These are phyloP conservation scores for Drosophila gunungcola DNA, from an alignment of 1,140 invertebrate genomes.

Conservation along the genomic window DNA sequence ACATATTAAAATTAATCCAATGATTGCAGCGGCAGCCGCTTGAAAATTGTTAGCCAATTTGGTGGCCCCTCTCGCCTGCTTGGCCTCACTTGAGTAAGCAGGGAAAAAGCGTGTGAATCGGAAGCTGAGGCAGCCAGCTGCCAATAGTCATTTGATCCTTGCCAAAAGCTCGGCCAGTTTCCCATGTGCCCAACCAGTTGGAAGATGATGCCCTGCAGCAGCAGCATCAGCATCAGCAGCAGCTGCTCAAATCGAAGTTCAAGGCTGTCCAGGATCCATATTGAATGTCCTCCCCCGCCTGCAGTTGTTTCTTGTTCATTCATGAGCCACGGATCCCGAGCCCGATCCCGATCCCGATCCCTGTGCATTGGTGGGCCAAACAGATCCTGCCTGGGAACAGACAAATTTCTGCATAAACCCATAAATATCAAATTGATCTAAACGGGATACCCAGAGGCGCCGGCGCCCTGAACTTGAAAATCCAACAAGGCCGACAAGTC, in stretches of 20 bases:
- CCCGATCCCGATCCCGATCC: neutral
- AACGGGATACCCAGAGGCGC: constrained; percentile 64
- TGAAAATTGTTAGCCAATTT: constrained; percentile 77
- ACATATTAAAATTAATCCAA: constrained; percentile 84
- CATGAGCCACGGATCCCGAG: constrained; percentile 5
- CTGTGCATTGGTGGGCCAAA: constrained; percentile 57
- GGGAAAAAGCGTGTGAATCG: constrained; percentile 36
- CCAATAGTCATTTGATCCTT: constrained; percentile 75
- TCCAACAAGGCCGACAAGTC: constrained; percentile 50
- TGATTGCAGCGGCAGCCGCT: constrained; percentile 72
- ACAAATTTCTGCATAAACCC: constrained; percentile 84
- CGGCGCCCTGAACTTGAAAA: constrained; percentile 73
- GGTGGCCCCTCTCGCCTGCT: constrained; percentile 37
- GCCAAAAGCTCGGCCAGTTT: constrained; percentile 69
- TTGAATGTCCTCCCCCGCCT: constrained; percentile 59
- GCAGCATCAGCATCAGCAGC: constrained; percentile 16
- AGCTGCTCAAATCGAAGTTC: constrained; percentile 62
- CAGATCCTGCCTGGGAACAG: constrained; percentile 48
- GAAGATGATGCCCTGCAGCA: constrained; percentile 46
- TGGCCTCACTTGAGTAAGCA: constrained; percentile 55
- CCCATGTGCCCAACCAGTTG: constrained; percentile 73
- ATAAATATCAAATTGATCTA: constrained; percentile 83
- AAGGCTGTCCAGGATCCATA: constrained; percentile 68
- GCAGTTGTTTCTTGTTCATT: constrained; percentile 20
- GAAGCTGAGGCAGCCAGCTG: constrained; percentile 53